These are phyloP conservation scores for Euplexia lucipara DNA, from an alignment of 2,888 invertebrate genomes.

Conservation along the genomic window DNA sequence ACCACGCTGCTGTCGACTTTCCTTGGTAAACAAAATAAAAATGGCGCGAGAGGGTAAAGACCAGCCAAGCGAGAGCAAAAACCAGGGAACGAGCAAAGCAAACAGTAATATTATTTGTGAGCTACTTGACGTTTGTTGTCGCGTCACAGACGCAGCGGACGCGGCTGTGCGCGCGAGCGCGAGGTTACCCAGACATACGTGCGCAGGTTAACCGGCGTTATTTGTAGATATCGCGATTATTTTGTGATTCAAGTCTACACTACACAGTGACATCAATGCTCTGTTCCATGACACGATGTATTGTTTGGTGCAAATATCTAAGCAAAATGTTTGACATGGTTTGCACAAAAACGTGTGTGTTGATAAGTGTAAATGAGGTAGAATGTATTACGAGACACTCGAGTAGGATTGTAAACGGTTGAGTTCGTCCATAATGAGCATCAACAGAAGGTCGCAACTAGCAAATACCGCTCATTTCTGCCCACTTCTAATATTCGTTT, in stretches of 20 bases:
- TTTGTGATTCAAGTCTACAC: slow-evolving; percentile 73
- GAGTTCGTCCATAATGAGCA: slow-evolving; percentile 46
- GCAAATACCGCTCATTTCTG: slow-evolving; percentile 52
- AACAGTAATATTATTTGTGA: slow-evolving; percentile 61
- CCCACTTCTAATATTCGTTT: slow-evolving; percentile 45
- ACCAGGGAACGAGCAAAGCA: slow-evolving; percentile 53
- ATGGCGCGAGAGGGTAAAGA: not conserved
- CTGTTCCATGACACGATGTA: slow-evolving; percentile 49
- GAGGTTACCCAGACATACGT: slow-evolving; percentile 44
- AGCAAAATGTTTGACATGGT: slow-evolving; percentile 34
- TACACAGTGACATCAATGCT: slow-evolving; percentile 75
- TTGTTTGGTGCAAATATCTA: slow-evolving; percentile 38
- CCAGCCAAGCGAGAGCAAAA: slow-evolving; percentile 17
- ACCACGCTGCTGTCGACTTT: slow-evolving; percentile 2
- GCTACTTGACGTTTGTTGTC: slow-evolving; percentile 59
- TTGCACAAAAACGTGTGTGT: slow-evolving; percentile 31
- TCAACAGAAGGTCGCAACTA: slow-evolving; percentile 51
- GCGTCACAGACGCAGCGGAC: slow-evolving; percentile 55
- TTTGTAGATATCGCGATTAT: slow-evolving; percentile 63
- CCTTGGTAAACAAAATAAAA: slow-evolving; percentile 21
- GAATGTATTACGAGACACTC: slow-evolving; percentile 36
- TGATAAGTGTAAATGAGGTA: slow-evolving; percentile 34
- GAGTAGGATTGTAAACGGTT: slow-evolving; percentile 45
- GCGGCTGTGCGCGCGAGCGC: slow-evolving; percentile 28
- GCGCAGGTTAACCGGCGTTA: slow-evolving; percentile 47